Base-by-base conservation (phyloP, 92 coral and sea anemone genomes). In the Metridium senile region DNA sequence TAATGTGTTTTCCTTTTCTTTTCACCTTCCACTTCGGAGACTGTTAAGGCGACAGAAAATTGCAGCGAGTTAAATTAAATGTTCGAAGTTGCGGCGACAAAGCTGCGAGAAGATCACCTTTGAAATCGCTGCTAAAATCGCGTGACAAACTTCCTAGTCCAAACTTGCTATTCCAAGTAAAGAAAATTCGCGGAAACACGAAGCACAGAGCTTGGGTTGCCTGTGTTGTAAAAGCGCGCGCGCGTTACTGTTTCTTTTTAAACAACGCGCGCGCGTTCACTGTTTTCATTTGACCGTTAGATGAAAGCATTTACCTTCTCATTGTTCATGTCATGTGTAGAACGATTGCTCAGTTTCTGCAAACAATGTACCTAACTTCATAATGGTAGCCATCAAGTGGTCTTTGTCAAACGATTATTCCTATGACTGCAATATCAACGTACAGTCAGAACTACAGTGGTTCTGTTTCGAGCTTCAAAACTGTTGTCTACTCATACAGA, bases 401-500 rank as follows among this genome's bases (percentile, higher is more conserved):
- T 20, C 45, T 9, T 68, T 1, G 25, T n/a, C 8, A 31, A 22
- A 3, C 72, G 63, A 2, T 26, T 18, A 0, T 20, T 26, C 52
- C 65, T 13, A 54, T 72, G 74, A 68, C 51, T 45, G 9, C 59
- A 54, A 13, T 20, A 19, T 13, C 6, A 3, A 54, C 23, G n/a
- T 3, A 3, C 49, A 39, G 6, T 6, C 49, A 39, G 49, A 39
- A 6, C 13, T 39, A 13, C 49, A 39, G 13, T 54, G 25, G 4
- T 54, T 19, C 16, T 21, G 16, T 13, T 6, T 3, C 17, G 76
- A 72, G 29, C 35, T 72, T 25, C 17, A 22, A 19, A 72, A 16
- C 30, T 53, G 64, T 31, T 72, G 76, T n/a, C 27, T 31, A 3
- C 28, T 29, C 16, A 27, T 72, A 11, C 64, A 54, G 62, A 33